phyloP scores from a whole-genome alignment of 1,140 invertebrate species.

The Oreohelix idahoensis region DNA sequence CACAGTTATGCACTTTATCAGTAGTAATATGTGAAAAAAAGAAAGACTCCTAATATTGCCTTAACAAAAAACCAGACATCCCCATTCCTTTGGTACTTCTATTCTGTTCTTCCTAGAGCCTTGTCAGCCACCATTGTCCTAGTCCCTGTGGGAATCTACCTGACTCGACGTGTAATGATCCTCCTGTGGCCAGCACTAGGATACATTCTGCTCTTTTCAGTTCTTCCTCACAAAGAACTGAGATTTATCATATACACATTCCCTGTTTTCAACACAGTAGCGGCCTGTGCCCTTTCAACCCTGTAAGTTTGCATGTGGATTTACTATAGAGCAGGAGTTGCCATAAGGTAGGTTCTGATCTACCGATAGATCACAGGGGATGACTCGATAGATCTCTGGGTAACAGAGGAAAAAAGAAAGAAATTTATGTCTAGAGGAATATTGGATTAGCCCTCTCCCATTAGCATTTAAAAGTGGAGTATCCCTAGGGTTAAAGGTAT shows the following conservation, averaged over 20 bases:
- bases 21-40: too few relatives aligned
- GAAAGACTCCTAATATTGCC: neutral
- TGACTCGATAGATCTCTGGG: too few relatives aligned
- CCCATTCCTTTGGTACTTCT: slow-evolving; percentile 99
- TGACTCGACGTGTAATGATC: slow-evolving; percentile 81
- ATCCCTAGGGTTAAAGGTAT: too few relatives aligned
- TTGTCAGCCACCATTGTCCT: slow-evolving; percentile 86
- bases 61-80: slow-evolving; percentile 80
- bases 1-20: too few relatives aligned
- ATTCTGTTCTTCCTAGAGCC: slow-evolving; percentile 93
- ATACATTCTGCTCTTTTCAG: slow-evolving; percentile 93
- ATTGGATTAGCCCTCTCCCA: too few relatives aligned
- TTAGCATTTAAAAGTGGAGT: too few relatives aligned
- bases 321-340: too few relatives aligned
- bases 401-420: too few relatives aligned
- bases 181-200: slow-evolving; percentile 83
- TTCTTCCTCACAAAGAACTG: slow-evolving; percentile 98
- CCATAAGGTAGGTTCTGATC: too few relatives aligned
- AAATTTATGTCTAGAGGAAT: too few relatives aligned
- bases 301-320: slow-evolving; percentile 83
- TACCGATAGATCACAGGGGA: too few relatives aligned
- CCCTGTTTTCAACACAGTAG: slow-evolving; percentile 93
- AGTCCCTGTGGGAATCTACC: slow-evolving; percentile 84
- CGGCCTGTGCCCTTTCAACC: slow-evolving; percentile 86
- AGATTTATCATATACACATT: slow-evolving; percentile 98